Evolutionary conservation across 2,797 vertebrate genomes (phyloP).

Genomic region (Artibeus lituratus): DNA sequence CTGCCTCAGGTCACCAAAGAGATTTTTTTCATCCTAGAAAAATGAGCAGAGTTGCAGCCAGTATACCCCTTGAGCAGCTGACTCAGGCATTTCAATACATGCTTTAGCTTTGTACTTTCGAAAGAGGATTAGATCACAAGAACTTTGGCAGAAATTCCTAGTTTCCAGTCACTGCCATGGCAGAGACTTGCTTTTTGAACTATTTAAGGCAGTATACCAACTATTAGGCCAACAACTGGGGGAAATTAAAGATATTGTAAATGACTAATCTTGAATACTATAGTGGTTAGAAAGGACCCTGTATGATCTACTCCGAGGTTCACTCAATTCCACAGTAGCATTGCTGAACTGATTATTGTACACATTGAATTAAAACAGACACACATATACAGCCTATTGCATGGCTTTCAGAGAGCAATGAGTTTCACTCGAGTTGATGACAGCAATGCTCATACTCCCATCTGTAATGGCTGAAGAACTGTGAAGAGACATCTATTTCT

Average conservation of each 20-base stretch:
- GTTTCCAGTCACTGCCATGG: slow-evolving; percentile 50
- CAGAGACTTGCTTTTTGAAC: slow-evolving; percentile 37
- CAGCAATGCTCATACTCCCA: neutral
- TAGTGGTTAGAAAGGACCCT: neutral
- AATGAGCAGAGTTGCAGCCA: neutral
- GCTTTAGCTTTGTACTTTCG: slow-evolving; percentile 32
- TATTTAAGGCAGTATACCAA: slow-evolving; percentile 44
- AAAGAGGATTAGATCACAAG: slow-evolving; percentile 54
- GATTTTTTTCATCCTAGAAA: slow-evolving; percentile 48
- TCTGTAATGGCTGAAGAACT: neutral
- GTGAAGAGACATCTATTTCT: neutral
- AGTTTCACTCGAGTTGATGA: neutral
- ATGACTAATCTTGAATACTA: slow-evolving; percentile 30
- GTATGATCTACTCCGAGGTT: slow-evolving; percentile 25
- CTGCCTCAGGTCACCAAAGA: slow-evolving; percentile 23
- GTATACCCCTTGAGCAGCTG: slow-evolving; percentile 13
- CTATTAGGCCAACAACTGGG: neutral
- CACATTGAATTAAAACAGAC: neutral
- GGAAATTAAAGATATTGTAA: slow-evolving; percentile 46
- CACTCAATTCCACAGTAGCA: neutral
- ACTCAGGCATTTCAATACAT: slow-evolving; percentile 50
- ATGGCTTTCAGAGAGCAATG: neutral
- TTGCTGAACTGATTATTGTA: neutral
- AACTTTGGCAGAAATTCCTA: slow-evolving; percentile 57
- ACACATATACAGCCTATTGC: neutral